Base-by-base conservation (phyloP, 1,140 invertebrate genomes). In the Ladona fulva region DNA sequence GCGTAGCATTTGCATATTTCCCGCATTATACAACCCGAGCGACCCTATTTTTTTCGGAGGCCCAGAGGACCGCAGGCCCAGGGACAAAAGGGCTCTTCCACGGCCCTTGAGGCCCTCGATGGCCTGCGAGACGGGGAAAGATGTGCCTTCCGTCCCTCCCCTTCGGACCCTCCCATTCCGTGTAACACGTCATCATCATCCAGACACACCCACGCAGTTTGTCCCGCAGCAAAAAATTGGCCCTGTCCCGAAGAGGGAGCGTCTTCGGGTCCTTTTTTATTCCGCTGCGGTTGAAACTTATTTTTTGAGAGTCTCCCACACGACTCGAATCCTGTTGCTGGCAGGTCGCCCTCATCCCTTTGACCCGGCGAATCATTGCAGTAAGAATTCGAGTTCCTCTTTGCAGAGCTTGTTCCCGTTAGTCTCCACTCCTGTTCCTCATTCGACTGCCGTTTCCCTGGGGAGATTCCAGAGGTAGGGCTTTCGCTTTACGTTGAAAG, bases 111-210 rank as follows among this genome's bases (percentile, higher is more conserved):
- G 29, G 29, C 29, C 29, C 29, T 37, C 29, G 29, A 37, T 8
- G 29, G 29, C 29, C 29, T 37, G 29, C 29, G 29, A 37, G 29
- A 37, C 29, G 29, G 29, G 29, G 29, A 37, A 37, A 37, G 29
- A 37, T 37, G 29, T 16, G 52, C n/a, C 52, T 3, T 66, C 52
- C n/a, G n/a, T n/a, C n/a, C n/a, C n/a, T n/a, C 52, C 52, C 52
- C 12, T 66, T 22, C 52, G n/a, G 52, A 19, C n/a, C 52, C 52
- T 66, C 52, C 52, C 52, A 66, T 66, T 66, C 52, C 52, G 52
- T 66, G 52, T 66, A 19, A 66, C 52, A 66, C 52, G 52, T 66
- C 52, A 66, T 66, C 52, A 66, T 66, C 52, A 66, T 66, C 52
- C 52, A 16, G 52, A 66, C 52, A 66, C 52, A 66, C 52, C 52